A percentile compares a stretch with the other conserved stretches of the same genome.
phyloP scores from a whole-genome alignment of 2,113 vertebrate species.

The Microcebus lehilahytsara region DNA sequence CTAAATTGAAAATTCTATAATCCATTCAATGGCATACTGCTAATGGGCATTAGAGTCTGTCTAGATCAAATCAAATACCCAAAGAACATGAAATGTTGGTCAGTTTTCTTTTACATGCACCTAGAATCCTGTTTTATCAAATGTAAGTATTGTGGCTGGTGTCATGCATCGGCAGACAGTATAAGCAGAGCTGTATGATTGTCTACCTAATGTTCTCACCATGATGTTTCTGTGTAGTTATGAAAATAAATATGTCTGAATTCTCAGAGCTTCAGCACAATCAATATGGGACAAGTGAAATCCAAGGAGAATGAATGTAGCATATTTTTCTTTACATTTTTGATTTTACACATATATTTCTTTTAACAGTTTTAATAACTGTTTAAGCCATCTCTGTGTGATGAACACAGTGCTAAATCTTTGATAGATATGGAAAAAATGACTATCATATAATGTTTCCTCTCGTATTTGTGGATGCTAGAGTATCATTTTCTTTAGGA shows the following conservation, averaged over 20 bases:
- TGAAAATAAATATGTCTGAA: background rate
- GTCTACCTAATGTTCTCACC: background rate
- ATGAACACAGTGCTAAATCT: background rate
- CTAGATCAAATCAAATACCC: background rate
- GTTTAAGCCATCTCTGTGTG: background rate
- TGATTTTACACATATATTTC: background rate
- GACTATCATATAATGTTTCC: background rate
- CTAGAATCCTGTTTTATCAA: slow-evolving; percentile 3
- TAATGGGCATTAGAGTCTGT: background rate
- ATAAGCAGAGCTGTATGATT: background rate
- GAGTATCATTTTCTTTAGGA: background rate
- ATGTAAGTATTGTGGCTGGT: background rate
- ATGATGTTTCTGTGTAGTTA: background rate
- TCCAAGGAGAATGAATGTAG: background rate
- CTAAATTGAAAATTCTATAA: slow-evolving; percentile 32
- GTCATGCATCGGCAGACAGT: background rate
- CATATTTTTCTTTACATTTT: background rate
- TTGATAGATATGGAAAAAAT: background rate
- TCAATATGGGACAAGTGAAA: background rate
- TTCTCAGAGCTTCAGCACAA: background rate
- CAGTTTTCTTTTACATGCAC: background rate
- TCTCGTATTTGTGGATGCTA: background rate
- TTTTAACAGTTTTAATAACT: background rate
- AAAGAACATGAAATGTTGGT: slow-evolving; percentile 4
- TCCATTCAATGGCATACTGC: background rate